Percentiles rank a stretch among this genome's conserved stretches.
Evolutionary conservation across 1,140 invertebrate genomes (phyloP).

Genomic region (Drosophila ercepeae): DNA sequence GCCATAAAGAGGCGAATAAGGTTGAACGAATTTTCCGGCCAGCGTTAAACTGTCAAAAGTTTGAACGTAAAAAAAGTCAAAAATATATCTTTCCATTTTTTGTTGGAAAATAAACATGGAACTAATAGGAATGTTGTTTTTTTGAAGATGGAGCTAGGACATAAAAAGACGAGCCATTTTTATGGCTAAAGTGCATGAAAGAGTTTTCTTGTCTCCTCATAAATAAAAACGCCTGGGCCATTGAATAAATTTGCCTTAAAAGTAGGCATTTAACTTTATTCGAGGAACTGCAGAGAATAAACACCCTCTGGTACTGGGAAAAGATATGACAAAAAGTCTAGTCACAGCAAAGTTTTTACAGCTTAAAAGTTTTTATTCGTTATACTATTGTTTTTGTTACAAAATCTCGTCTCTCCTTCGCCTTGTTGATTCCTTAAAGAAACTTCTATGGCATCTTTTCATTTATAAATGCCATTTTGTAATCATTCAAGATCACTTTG

Average conservation of each 20-base stretch:
- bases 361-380: no score
- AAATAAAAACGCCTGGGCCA: constrained; percentile 16
- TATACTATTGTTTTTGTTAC: background rate
- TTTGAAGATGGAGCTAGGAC: constrained; percentile 8
- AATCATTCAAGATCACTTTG: constrained; percentile 1
- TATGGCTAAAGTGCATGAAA: constrained; percentile 34
- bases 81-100: background rate
- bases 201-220: constrained; percentile 31
- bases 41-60: constrained; percentile 64
- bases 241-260: constrained; percentile 16
- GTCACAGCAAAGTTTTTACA: background rate
- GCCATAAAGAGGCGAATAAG: constrained; percentile 59
- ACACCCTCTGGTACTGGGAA: background rate
- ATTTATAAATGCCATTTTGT: background rate
- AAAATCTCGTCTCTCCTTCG: no score
- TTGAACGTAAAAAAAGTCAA: constrained; percentile 31
- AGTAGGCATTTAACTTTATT: background rate
- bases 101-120: constrained; percentile 13
- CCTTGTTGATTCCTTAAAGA: background rate
- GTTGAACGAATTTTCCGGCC: constrained; percentile 27
- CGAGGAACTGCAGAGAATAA: background rate
- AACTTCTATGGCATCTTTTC: background rate
- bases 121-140: constrained; percentile 15
- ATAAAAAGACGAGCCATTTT: constrained; percentile 14
- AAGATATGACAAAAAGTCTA: background rate